phyloP scores from a whole-genome alignment of 2,797 vertebrate genomes.

The Huso huso region DNA sequence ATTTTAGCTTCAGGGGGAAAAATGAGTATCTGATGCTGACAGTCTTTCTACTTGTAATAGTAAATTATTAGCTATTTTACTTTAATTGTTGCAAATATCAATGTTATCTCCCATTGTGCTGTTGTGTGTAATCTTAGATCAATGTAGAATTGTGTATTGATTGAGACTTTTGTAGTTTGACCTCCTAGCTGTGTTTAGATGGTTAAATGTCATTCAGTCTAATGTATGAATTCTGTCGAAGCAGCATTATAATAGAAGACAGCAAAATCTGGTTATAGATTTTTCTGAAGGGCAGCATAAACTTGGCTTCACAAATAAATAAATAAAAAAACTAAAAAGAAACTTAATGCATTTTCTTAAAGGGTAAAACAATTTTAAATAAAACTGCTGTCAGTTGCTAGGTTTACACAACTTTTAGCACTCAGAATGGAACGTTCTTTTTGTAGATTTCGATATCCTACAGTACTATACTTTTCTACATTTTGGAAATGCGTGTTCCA shows the following conservation, averaged over 20 bases:
- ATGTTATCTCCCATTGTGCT: no score
- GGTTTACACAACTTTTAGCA: no score
- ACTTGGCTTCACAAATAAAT: slow-evolving; percentile 53
- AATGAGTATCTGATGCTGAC: no score
- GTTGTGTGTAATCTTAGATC: slow-evolving; percentile 37
- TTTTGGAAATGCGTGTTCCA: no score
- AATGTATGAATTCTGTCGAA: slow-evolving; percentile 39
- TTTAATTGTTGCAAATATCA: no score
- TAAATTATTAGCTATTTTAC: no score
- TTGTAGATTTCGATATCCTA: no score
- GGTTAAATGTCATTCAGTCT: slow-evolving; percentile 47
- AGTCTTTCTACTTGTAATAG: no score
- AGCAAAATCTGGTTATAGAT: slow-evolving; percentile 56
- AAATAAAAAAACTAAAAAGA: slow-evolving; percentile 34
- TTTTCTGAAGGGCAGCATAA: slow-evolving; percentile 49
- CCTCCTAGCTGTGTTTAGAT: slow-evolving; percentile 34
- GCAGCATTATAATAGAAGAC: slow-evolving; percentile 48
- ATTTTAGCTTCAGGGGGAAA: no score
- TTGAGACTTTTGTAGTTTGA: slow-evolving; percentile 39
- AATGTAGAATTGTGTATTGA: slow-evolving; percentile 52
- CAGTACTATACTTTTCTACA: no score
- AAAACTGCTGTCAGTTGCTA: no score
- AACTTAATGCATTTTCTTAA: slow-evolving; percentile 50
- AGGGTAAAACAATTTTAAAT: slow-evolving; percentile 23
- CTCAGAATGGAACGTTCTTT: no score